Conservation (phyloP, 1,140 invertebrate genomes). For the Odontomachus brunneus region DNA sequence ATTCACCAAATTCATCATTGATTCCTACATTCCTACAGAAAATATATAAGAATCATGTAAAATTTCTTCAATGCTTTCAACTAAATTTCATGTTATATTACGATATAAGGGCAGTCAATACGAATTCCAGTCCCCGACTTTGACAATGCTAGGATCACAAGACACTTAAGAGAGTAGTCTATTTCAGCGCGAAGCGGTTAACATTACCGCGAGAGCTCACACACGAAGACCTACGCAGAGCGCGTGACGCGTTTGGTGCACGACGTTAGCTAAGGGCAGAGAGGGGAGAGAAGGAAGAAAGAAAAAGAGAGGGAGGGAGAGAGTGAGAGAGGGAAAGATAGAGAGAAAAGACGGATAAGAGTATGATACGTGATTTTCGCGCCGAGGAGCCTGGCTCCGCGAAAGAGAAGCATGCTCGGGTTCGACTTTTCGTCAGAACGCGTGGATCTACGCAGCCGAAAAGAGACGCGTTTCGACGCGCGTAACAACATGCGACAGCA, state of each 20-base stretch:
- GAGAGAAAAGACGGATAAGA: too few species aligned
- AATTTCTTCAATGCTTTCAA: neutral
- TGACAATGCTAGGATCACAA: neutral
- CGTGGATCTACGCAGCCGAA: too few species aligned
- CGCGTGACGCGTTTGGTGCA: slow-evolving; percentile 15
- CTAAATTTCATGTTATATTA: neutral
- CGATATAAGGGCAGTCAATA: neutral
- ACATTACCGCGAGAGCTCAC: neutral
- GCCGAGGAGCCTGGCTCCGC: too few species aligned
- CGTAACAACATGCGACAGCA: slow-evolving; percentile 55
- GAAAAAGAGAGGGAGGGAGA: neutral
- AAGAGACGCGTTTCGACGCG: neutral
- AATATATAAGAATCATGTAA: neutral
- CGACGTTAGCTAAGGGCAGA: neutral
- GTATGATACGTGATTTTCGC: neutral
- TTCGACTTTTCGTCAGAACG: too few species aligned
- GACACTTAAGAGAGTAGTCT: neutral
- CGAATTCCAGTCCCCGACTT: neutral
- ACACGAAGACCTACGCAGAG: slow-evolving; percentile 34
- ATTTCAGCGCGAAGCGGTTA: neutral
- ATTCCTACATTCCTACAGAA: neutral
- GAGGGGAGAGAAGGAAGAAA: neutral
- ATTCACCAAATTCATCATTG: too few species aligned
- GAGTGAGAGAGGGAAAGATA: neutral
- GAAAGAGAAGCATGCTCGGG: neutral